Evolutionary conservation across 2,113 vertebrate genomes (phyloP).

Genomic region (Oriolus oriolus): DNA sequence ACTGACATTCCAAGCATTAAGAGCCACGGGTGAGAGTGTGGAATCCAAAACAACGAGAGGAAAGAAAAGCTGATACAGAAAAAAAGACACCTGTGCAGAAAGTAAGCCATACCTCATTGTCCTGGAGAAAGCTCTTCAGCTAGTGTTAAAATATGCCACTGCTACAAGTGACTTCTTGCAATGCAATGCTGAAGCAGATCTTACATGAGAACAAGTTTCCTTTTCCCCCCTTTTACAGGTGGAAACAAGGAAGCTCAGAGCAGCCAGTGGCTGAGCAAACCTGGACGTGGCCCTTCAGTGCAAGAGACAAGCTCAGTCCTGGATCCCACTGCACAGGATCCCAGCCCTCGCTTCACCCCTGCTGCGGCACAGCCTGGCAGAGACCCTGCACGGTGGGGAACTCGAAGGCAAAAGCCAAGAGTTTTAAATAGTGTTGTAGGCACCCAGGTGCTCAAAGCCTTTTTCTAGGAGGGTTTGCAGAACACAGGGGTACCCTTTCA

Average conservation of each 20-base stretch:
- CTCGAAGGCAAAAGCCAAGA: background rate
- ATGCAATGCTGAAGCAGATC: background rate
- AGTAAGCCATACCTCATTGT: background rate
- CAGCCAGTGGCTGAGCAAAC: background rate
- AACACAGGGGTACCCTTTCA: background rate
- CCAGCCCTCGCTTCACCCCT: fast-evolving
- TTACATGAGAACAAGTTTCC: background rate
- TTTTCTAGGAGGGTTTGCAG: background rate
- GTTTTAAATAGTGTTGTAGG: fast-evolving
- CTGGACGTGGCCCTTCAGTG: fast-evolving
- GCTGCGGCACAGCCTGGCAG: fast-evolving
- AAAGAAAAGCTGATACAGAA: background rate
- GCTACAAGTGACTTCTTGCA: background rate
- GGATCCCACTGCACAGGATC: background rate
- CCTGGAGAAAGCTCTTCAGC: background rate
- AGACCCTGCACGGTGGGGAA: fast-evolving
- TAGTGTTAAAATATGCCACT: fast-evolving
- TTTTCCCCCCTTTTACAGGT: background rate
- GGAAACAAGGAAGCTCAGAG: background rate
- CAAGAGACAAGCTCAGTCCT: background rate
- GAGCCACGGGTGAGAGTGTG: background rate
- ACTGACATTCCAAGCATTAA: background rate
- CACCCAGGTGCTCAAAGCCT: fast-evolving
- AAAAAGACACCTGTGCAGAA: background rate
- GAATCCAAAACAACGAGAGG: background rate